Conservation (phyloP, 2,113 vertebrate species). For the Anhinga anhinga region DNA sequence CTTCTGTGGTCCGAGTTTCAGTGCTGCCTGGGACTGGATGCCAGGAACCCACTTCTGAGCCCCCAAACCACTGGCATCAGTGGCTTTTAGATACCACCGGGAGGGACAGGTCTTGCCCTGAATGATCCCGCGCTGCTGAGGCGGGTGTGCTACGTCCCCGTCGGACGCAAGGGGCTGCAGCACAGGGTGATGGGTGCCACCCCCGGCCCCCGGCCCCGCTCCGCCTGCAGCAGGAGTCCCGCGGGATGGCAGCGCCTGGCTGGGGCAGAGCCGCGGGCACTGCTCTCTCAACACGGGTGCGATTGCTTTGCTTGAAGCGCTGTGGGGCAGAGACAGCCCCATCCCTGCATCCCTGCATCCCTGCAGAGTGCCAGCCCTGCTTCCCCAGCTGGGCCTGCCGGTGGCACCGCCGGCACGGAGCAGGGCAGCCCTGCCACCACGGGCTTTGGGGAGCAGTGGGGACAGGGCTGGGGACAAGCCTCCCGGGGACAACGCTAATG, state of each 20-base stretch:
- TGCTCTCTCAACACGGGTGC: fast-evolving
- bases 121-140: fast-evolving
- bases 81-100: fast-evolving
- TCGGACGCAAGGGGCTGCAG: background rate
- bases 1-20: background rate
- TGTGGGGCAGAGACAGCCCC: background rate
- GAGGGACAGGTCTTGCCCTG: background rate
- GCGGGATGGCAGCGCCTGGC: fast-evolving
- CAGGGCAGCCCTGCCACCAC: fast-evolving
- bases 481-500: fast-evolving
- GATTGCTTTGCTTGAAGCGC: background rate
- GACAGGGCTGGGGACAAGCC: background rate
- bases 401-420: background rate
- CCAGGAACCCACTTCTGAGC: background rate
- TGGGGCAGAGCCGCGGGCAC: background rate
- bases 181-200: fast-evolving
- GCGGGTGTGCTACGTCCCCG: fast-evolving
- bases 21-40: background rate
- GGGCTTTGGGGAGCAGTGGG: background rate
- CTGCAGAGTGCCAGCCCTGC: background rate
- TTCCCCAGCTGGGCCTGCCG: fast-evolving
- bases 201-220: fast-evolving
- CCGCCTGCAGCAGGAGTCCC: background rate
- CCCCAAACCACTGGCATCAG: background rate
- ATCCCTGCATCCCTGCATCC: background rate